phyloP scores from a whole-genome alignment of 1,140 invertebrate species.

The Bombus superbus region DNA sequence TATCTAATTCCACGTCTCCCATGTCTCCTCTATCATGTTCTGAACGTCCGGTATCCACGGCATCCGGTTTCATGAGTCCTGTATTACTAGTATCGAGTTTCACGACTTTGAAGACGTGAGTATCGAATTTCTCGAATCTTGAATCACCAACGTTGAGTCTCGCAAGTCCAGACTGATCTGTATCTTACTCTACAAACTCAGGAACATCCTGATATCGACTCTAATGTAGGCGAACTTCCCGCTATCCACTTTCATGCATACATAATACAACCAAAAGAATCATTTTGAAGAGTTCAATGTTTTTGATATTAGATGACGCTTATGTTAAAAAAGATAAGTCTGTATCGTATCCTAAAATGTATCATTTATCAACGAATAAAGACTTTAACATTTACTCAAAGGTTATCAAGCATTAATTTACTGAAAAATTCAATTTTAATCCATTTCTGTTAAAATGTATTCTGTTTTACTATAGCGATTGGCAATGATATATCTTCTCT shows the following conservation, averaged over 20 bases:
- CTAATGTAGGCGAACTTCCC: background rate
- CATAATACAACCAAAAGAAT: background rate
- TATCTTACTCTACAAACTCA: background rate
- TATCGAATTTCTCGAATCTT: slow-evolving; percentile 1
- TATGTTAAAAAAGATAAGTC: background rate
- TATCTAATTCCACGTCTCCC: background rate
- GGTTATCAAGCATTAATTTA: too few species aligned
- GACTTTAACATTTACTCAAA: too few species aligned
- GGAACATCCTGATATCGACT: background rate
- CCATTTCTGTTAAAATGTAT: too few species aligned
- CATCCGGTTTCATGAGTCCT: slow-evolving; percentile 3
- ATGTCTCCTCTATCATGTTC: background rate
- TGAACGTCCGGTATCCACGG: background rate
- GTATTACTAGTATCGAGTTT: slow-evolving; percentile 22
- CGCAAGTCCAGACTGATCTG: background rate
- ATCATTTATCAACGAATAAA: background rate
- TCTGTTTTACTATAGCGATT: too few species aligned
- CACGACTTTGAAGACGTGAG: slow-evolving; percentile 18
- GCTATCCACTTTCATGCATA: background rate
- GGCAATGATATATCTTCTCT: too few species aligned
- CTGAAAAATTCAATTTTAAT: too few species aligned
- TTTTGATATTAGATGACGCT: background rate
- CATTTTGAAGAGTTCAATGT: background rate
- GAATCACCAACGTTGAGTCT: slow-evolving; percentile 11
- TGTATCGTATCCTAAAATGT: background rate